Evolutionary conservation across 2,888 invertebrate species (phyloP).

Genomic region (Leptogaster cylindrica): DNA sequence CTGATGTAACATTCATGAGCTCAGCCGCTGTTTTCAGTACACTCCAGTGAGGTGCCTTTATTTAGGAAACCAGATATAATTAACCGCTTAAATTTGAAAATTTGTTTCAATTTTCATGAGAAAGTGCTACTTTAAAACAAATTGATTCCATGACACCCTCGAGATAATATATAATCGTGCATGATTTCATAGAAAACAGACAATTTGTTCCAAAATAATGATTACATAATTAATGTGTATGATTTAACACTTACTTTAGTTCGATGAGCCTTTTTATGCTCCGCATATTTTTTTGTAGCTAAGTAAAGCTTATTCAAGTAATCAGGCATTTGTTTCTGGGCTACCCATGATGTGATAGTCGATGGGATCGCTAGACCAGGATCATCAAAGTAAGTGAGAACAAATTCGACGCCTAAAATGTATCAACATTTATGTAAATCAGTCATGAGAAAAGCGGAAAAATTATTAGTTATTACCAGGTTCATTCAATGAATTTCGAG

Average conservation of each 20-base stretch:
- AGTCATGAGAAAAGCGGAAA: not conserved
- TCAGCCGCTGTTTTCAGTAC: too few relatives aligned
- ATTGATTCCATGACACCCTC: too few relatives aligned
- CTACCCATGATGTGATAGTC: conserved; percentile 76
- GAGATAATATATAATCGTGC: too few relatives aligned
- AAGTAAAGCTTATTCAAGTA: conserved; percentile 73
- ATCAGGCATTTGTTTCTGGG: conserved; percentile 77
- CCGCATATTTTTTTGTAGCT: conserved; percentile 71
- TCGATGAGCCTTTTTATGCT: conserved; percentile 58
- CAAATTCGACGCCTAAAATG: conserved; percentile 75
- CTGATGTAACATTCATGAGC: too few relatives aligned
- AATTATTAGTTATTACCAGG: conserved; percentile 53
- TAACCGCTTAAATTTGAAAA: too few relatives aligned
- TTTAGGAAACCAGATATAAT: too few relatives aligned
- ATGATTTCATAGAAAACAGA: too few relatives aligned
- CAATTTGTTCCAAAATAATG: too few relatives aligned
- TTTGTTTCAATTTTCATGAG: too few relatives aligned
- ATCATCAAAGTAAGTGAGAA: conserved; percentile 87
- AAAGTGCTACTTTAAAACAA: too few relatives aligned
- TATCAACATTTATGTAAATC: too few relatives aligned
- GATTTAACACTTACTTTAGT: conserved; percentile 18
- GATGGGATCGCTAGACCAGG: conserved; percentile 79
- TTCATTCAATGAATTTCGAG: conserved; percentile 60
- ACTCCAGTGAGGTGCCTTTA: too few relatives aligned
- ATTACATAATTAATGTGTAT: not conserved